phyloP scores from a whole-genome alignment of 2,113 vertebrate species.

The Loxodonta africana region DNA sequence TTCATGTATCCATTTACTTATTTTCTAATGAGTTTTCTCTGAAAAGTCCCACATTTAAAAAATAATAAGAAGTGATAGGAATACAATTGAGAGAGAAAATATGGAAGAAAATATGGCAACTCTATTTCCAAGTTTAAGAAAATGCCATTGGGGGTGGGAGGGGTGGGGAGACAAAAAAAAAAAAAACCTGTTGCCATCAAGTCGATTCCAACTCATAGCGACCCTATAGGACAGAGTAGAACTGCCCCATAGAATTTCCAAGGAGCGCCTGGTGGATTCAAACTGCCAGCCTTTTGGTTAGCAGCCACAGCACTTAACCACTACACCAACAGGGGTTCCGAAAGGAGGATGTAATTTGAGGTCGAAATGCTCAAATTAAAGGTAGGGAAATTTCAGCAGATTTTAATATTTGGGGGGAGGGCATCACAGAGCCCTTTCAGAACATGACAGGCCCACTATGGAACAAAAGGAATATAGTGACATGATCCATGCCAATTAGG shows the following conservation, averaged over 20 bases:
- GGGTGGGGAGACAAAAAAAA: not conserved
- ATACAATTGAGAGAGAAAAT: not conserved
- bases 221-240: too few species aligned
- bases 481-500: not conserved
- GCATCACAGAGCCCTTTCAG: not conserved
- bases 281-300: too few species aligned
- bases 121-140: not conserved
- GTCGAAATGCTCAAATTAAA: not conserved
- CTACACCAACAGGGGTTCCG: too few species aligned
- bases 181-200: too few species aligned
- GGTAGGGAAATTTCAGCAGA: not conserved
- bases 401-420: not conserved
- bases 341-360: not conserved
- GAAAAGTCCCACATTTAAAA: constrained; percentile 15
- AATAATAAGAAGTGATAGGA: not conserved
- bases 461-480: not conserved
- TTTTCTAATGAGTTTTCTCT: not conserved
- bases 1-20: not conserved
- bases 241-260: too few species aligned
- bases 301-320: too few species aligned
- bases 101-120: not conserved
- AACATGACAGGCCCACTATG: not conserved
- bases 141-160: not conserved
- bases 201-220: too few species aligned
- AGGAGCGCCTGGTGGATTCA: too few species aligned